Evolutionary conservation across 2,888 invertebrate genomes (phyloP).

Genomic region (Drosophila robusta): DNA sequence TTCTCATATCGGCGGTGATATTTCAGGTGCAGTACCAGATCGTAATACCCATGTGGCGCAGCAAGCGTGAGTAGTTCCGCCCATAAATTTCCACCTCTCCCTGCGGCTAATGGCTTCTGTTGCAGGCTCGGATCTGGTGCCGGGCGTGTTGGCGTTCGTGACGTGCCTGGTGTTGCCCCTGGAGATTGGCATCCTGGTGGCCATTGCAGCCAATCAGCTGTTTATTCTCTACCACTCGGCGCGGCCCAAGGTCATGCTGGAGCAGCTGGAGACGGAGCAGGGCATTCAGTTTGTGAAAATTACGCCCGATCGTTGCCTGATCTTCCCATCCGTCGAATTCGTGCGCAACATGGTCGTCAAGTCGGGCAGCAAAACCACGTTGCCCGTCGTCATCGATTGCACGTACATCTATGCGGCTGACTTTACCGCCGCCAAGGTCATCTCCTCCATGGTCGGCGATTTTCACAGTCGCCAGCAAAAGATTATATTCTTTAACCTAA

Average conservation of each 20-base stretch:
- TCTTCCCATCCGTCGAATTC: constrained; percentile 96
- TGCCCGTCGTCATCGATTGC: constrained; percentile 94
- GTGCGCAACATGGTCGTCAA: constrained; percentile 93
- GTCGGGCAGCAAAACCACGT: constrained; percentile 87
- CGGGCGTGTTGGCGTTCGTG: constrained; percentile 94
- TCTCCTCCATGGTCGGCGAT: constrained; percentile 90
- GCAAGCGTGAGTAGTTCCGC: constrained; percentile 89
- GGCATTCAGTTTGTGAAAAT: constrained; percentile 92
- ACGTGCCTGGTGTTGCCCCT: constrained; percentile 93
- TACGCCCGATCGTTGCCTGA: constrained; percentile 94
- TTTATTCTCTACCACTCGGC: constrained; percentile 95
- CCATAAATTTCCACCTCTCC: too few relatives aligned
- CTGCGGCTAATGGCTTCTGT: not conserved
- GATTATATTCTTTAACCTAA: constrained; percentile 93
- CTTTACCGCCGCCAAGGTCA: constrained; percentile 93
- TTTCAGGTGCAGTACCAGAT: constrained; percentile 95
- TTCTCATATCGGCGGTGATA: constrained; percentile 95
- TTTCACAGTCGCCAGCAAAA: constrained; percentile 90
- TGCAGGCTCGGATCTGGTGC: constrained; percentile 93
- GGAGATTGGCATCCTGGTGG: constrained; percentile 94
- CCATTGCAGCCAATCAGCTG: constrained; percentile 92
- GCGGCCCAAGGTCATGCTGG: constrained; percentile 92
- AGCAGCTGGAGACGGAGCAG: constrained; percentile 89
- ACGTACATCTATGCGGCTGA: constrained; percentile 95
- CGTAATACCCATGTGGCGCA: constrained; percentile 93